These are phyloP conservation scores for Drosophila prolongata DNA, from an alignment of 2,888 invertebrate species.

Conservation along the genomic window DNA sequence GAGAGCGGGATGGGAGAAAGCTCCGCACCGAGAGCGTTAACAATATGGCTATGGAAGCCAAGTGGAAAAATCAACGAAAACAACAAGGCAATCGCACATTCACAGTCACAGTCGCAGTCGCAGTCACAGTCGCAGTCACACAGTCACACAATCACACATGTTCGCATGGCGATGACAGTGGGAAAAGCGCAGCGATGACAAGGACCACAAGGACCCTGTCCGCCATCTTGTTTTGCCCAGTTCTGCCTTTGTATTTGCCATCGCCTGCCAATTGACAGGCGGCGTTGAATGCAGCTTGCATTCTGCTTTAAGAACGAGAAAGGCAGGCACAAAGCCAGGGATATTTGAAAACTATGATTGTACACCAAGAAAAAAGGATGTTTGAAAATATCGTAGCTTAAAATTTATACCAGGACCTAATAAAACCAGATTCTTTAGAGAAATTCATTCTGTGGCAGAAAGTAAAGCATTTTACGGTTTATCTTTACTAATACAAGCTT, in stretches of 20 bases:
- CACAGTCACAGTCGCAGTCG: neutral
- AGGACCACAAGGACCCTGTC: constrained; percentile 41
- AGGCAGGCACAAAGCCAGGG: neutral
- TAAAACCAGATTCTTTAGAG: too few relatives aligned
- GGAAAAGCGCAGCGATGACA: constrained; percentile 24
- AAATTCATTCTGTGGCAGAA: too few relatives aligned
- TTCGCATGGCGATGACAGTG: constrained; percentile 16
- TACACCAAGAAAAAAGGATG: neutral
- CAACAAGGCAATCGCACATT: constrained; percentile 9
- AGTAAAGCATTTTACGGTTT: too few relatives aligned
- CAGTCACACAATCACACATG: constrained; percentile 12
- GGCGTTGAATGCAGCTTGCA: constrained; percentile 34
- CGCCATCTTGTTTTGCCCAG: constrained; percentile 47
- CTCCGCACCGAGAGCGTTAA: constrained; percentile 18
- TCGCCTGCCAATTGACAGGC: constrained; percentile 50
- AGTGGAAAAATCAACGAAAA: constrained; percentile 41
- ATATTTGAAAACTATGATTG: neutral
- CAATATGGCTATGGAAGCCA: constrained; percentile 28
- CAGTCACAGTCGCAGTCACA: neutral
- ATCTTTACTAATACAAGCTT: too few relatives aligned
- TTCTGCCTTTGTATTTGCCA: constrained; percentile 52
- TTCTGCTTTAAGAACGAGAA: neutral
- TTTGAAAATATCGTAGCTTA: too few relatives aligned
- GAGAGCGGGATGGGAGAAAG: constrained; percentile 1
- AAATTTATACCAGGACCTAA: too few relatives aligned